Evolutionary conservation across 2,797 vertebrate genomes (phyloP).

Genomic region (Acanthornis magna): DNA sequence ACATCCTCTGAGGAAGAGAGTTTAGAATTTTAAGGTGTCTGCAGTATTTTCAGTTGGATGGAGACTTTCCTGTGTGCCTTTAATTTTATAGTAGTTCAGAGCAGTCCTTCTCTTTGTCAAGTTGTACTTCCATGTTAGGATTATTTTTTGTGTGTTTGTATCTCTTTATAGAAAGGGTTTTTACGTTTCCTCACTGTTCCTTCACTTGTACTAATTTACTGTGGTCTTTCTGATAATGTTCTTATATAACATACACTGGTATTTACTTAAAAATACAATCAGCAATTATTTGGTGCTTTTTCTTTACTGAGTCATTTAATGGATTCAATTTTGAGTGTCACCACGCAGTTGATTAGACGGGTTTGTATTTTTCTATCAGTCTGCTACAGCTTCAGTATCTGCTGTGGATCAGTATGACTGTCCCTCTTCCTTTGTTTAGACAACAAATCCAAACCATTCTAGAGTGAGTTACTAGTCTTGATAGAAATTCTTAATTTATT

Average conservation of each 20-base stretch:
- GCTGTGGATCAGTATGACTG: neutral
- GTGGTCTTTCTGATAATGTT: neutral
- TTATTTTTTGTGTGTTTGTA: neutral
- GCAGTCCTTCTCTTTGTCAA: too few species aligned
- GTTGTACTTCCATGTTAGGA: neutral
- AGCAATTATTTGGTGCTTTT: neutral
- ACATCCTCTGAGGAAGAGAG: neutral
- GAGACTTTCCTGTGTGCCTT: neutral
- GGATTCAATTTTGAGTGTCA: neutral
- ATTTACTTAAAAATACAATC: neutral
- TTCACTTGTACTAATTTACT: neutral
- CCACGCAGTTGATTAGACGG: neutral
- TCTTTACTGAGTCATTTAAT: neutral
- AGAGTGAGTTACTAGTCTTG: neutral
- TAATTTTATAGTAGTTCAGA: too few species aligned
- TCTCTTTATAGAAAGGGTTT: neutral
- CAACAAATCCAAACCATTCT: neutral
- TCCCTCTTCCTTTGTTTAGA: neutral
- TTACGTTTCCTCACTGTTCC: neutral
- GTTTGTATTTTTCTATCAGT: neutral
- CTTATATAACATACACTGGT: neutral
- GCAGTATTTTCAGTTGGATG: neutral
- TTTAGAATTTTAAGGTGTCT: neutral
- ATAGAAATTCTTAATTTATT: neutral
- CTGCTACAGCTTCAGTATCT: neutral